phyloP scores from a whole-genome alignment of 2,797 vertebrate species.

The Phataginus tetradactyla region DNA sequence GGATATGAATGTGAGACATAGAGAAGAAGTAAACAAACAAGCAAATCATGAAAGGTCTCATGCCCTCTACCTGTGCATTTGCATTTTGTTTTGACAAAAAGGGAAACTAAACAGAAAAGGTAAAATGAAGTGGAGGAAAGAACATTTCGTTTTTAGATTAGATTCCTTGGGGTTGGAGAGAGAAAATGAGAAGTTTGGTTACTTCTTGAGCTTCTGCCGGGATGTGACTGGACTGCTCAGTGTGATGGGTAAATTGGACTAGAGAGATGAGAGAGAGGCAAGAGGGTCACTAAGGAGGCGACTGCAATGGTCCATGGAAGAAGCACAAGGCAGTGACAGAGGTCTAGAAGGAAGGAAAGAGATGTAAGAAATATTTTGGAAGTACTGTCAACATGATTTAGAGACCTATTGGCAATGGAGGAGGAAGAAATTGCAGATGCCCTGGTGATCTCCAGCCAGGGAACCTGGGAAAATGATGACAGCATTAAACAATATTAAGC shows the following conservation, averaged over 20 bases:
- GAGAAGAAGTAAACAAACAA: background rate
- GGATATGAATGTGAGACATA: background rate
- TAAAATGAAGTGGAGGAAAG: background rate
- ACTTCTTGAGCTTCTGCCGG: background rate
- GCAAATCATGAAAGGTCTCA: background rate
- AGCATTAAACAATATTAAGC: background rate
- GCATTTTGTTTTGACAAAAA: background rate
- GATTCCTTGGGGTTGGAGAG: background rate
- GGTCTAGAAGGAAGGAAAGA: background rate
- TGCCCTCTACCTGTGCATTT: background rate
- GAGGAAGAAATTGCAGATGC: background rate
- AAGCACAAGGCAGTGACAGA: background rate
- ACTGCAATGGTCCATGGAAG: background rate
- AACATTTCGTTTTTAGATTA: background rate
- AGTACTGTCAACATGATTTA: background rate
- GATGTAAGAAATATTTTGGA: background rate
- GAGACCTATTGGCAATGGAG: background rate
- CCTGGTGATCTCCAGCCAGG: background rate
- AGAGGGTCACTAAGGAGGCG: background rate
- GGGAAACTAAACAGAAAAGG: background rate
- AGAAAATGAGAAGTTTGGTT: background rate
- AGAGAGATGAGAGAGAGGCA: background rate
- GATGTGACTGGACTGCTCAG: background rate
- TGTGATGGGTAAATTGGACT: too few species aligned
- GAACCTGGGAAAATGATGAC: background rate